A percentile compares a stretch with the other conserved stretches of the same genome.
Evolutionary conservation across 2,113 vertebrate species (phyloP).

Genomic region (Manacus vitellinus): DNA sequence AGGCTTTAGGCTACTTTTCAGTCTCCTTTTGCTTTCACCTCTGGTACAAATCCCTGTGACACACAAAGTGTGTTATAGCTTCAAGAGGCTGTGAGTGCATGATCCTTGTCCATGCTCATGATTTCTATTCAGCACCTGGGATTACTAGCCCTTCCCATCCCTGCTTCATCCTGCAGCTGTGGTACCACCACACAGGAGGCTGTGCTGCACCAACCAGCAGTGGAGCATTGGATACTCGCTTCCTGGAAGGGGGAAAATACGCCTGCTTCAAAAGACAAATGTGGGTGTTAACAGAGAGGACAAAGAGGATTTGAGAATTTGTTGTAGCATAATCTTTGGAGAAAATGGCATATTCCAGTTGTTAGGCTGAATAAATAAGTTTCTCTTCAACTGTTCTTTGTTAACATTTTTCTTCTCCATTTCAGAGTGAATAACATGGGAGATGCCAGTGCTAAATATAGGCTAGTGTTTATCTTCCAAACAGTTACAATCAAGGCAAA

Average conservation of each 20-base stretch:
- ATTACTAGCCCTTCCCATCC: background rate
- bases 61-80: background rate
- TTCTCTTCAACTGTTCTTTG: background rate
- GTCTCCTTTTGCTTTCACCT: background rate
- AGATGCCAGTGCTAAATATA: conserved; percentile 14
- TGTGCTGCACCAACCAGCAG: background rate
- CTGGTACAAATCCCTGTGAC: background rate
- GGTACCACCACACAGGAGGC: background rate
- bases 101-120: fast-evolving
- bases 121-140: background rate
- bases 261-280: background rate
- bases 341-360: background rate
- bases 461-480: background rate
- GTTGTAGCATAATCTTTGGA: background rate
- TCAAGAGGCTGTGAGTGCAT: background rate
- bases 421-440: background rate
- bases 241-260: background rate
- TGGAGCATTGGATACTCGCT: fast-evolving
- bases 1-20: background rate
- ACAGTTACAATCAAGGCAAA: background rate
- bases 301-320: background rate
- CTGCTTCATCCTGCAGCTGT: background rate
- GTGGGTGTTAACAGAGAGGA: background rate
- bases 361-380: background rate
- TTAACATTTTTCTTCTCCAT: background rate